Base-by-base conservation (phyloP, 2,888 invertebrate species). In the Philonicus albiceps region DNA sequence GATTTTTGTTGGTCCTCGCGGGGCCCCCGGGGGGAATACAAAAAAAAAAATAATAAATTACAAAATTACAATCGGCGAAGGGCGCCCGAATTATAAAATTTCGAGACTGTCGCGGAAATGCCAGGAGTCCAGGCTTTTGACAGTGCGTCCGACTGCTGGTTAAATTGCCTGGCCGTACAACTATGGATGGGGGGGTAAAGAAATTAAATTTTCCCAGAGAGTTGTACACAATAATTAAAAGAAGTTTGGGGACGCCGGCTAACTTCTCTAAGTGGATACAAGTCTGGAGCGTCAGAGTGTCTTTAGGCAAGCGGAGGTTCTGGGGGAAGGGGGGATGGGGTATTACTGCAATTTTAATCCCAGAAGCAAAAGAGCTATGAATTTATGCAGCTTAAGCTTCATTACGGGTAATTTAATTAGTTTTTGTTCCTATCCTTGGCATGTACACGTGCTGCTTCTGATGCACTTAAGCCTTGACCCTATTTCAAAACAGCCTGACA, bases 171-270 rank as follows among this genome's bases (percentile, higher is more conserved):
- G 22, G 22, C 11, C 76, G 19, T 76, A 11, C 76, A 40, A 13
- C 40, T n/a, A n/a, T n/a, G n/a, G n/a, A n/a, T n/a, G n/a, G n/a
- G 27, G 31, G 27, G 13, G 40, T n/a, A n/a, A 76, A 76, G 75
- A 75, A 75, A 75, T 75, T 75, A 31, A 76, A 76, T 76, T 76
- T 43, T 76, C 34, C 40, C 76, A 34, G 37, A 19, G 40, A 76
- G 37, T 76, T 76, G 27, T 64, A 11, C 27, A 64, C 64, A 64
- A 64, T 64, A 64, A 64, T 64, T 64, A 64, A 64, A 64, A 64
- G 64, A 64, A 64, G 64, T 64, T 27, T 27, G 64, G 27, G 64
- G 27, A 64, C 64, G 64, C 1, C 11, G 64, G 11, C 22, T 22
- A 55, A 55, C n/a, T 64, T 22, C 64, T 64, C 19, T 64, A 11